Base-by-base conservation (phyloP, 37 sponge, comb jelly and placozoan genomes). In the Spongilla lacustris region DNA sequence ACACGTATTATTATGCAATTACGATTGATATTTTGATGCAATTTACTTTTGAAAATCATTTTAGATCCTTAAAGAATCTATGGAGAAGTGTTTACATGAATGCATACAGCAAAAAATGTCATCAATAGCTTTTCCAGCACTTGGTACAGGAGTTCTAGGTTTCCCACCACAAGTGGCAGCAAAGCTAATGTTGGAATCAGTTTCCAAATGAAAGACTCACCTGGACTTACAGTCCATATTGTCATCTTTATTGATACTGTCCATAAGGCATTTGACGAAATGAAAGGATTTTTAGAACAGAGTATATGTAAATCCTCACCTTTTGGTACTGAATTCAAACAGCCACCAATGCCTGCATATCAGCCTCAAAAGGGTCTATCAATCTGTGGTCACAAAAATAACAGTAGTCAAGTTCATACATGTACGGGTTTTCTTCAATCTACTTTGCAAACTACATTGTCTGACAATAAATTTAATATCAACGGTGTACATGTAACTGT, bases 101-200 rank as follows among this genome's bases (percentile, higher is more conserved):
- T 88, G 92, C 68, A 50, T 22, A 26, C 22, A 26, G 12, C 50
- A 37, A 5, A 32, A 50, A 76, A 66, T 81, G 0, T 76, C 26
- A 6, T 84, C 89, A 50, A 67, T 92, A 36, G 88, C 89, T 4
- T 81, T 92, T 34, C 92, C 92, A 36, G 74, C 92, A 29, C 80
- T 92, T 88, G 92, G 92, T 10, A 83, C 92, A 41, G 92, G 92
- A 27, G 67, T 69, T 17, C 83, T 88, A 30, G 30, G 75, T 9
- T 92, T 75, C 71, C 89, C 92, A n/a, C 38, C 50, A 74, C 71
- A 83, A 41, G 80, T 78, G 26, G 84, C 70, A 3, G 88, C 92
- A 4, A 77, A 36, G 9, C 4, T 79, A 32, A 82, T 87, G 78
- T 6, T 91, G 23, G 69, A 83, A 21, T 75, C 31, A 79, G 37